Conservation (phyloP, 2,797 vertebrate genomes). For the Enteromius treurensis region DNA sequence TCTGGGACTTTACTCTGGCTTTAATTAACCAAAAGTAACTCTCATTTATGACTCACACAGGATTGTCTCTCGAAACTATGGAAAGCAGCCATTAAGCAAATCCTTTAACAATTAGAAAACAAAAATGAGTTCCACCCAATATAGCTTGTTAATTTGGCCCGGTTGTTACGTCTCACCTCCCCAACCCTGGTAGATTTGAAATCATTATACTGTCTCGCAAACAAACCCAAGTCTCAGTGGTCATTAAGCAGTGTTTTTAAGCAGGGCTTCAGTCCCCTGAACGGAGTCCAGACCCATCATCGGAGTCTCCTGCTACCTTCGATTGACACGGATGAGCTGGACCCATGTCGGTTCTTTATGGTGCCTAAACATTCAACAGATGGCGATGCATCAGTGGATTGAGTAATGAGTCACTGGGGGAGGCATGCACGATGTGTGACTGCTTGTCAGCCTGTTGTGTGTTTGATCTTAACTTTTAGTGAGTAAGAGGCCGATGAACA, state of each 20-base stretch:
- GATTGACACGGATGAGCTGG: constrained; percentile 40
- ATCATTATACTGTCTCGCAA: constrained; percentile 27
- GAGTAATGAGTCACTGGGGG: constrained; percentile 58
- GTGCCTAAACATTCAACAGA: constrained; percentile 56
- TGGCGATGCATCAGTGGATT: constrained; percentile 56
- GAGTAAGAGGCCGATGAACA: neutral
- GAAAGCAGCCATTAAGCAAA: constrained; percentile 21
- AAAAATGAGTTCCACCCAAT: neutral
- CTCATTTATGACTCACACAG: constrained; percentile 29
- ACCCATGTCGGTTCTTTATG: constrained; percentile 31
- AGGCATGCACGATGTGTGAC: constrained; percentile 30
- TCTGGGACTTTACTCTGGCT: neutral
- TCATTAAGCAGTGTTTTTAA: constrained; percentile 24
- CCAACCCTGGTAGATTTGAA: constrained; percentile 21
- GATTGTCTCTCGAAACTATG: constrained; percentile 23
- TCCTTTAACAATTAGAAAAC: constrained; percentile 37
- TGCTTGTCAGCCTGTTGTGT: constrained; percentile 36
- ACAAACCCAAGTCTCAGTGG: constrained; percentile 15
- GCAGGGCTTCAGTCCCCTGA: constrained; percentile 15
- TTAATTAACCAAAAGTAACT: constrained; percentile 42
- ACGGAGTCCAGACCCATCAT: neutral
- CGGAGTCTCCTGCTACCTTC: constrained; percentile 39
- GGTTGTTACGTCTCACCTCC: neutral
- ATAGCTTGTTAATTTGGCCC: neutral
- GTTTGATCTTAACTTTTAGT: constrained; percentile 47